Evolutionary conservation across 2,113 vertebrate species (phyloP).

Genomic region (Turnix velox): DNA sequence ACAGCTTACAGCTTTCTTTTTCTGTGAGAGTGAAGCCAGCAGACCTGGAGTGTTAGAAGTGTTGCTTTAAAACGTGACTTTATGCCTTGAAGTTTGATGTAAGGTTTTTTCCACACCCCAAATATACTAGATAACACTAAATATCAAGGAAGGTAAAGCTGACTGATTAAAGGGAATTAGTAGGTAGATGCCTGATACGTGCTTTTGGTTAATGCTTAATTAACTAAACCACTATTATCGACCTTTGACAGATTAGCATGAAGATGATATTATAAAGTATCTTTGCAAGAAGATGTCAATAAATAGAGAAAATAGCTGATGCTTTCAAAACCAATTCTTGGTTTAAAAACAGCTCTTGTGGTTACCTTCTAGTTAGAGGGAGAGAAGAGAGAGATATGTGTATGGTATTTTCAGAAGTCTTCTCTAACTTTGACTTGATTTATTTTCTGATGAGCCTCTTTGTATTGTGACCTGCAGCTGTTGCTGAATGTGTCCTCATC

Average conservation of each 20-base stretch:
- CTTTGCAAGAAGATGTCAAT: neutral
- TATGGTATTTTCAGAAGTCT: neutral
- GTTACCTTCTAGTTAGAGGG: neutral
- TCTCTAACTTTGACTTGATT: neutral
- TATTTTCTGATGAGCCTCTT: neutral
- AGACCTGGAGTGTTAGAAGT: neutral
- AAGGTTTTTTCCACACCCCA: accelerated
- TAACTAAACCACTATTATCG: neutral
- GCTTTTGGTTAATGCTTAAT: neutral
- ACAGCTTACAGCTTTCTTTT: neutral
- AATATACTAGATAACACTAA: neutral
- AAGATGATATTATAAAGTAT: neutral
- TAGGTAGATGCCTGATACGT: neutral
- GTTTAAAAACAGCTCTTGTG: neutral
- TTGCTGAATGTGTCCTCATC: neutral
- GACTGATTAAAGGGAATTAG: neutral
- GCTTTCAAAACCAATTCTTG: neutral
- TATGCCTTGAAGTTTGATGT: neutral
- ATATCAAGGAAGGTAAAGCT: neutral
- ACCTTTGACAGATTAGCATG: neutral
- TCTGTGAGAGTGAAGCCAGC: neutral
- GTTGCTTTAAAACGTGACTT: neutral
- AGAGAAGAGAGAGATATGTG: neutral
- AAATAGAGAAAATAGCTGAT: neutral
- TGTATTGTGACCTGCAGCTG: neutral